A percentile compares a stretch with the other conserved stretches of the same genome.
Evolutionary conservation across 2,113 vertebrate genomes (phyloP).

Genomic region (Sula dactylatra): DNA sequence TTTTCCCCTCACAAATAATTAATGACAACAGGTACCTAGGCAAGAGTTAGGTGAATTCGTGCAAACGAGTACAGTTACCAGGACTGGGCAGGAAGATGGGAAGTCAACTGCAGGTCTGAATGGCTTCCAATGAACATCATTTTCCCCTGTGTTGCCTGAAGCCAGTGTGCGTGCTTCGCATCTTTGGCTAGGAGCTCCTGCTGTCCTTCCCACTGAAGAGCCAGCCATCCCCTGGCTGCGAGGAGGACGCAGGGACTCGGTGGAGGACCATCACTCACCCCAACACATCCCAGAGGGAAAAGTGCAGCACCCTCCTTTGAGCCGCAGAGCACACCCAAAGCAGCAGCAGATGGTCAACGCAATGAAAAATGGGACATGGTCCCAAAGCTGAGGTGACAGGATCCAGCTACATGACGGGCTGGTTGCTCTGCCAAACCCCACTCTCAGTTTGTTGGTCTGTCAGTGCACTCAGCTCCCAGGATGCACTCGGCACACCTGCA

Average conservation of each 20-base stretch:
- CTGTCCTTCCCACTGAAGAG: neutral
- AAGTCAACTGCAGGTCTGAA: neutral
- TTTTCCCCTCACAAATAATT: neutral
- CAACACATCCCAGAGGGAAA: neutral
- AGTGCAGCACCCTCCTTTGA: rapidly evolving
- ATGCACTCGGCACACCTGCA: neutral
- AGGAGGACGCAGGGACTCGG: neutral
- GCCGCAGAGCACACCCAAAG: neutral
- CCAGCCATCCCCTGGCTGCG: neutral
- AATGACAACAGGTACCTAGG: neutral
- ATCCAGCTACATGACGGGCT: neutral
- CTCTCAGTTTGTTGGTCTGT: neutral
- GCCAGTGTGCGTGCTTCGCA: rapidly evolving
- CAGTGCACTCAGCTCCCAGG: rapidly evolving
- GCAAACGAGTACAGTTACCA: neutral
- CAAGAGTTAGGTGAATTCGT: neutral
- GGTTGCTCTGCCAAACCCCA: neutral
- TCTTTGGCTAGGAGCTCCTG: neutral
- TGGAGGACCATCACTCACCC: neutral
- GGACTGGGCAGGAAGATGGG: neutral
- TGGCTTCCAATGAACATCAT: neutral
- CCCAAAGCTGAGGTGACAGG: neutral
- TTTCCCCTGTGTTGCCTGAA: neutral
- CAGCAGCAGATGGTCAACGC: neutral
- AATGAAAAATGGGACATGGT: rapidly evolving